phyloP scores from a whole-genome alignment of 2,113 vertebrate species.

The Anseranas semipalmata region DNA sequence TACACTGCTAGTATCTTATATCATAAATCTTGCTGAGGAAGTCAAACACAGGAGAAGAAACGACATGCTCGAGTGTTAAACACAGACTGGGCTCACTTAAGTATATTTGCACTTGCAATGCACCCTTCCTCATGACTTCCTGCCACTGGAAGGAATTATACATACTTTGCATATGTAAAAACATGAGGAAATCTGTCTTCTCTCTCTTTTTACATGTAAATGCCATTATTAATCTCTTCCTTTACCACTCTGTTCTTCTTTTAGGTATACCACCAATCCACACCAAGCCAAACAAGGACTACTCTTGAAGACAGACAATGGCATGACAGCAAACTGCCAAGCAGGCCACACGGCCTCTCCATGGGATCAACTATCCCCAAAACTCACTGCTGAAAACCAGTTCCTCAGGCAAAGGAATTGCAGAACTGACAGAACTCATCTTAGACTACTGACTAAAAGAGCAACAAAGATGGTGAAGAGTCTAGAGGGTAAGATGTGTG shows the following conservation, averaged over 20 bases:
- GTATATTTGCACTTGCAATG: neutral
- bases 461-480: neutral
- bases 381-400: neutral
- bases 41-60: neutral
- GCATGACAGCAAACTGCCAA: neutral
- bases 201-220: neutral
- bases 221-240: neutral
- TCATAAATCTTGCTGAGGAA: neutral
- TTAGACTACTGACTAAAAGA: neutral
- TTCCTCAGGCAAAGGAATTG: neutral
- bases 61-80: neutral
- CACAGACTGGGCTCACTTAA: neutral
- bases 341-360: rapidly evolving
- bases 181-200: neutral
- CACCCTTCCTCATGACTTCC: neutral
- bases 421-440: neutral
- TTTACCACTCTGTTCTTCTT: neutral
- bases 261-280: neutral
- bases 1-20: neutral
- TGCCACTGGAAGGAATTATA: neutral
- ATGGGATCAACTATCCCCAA: neutral
- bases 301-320: neutral
- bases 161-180: rapidly evolving
- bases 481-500: neutral
- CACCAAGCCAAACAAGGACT: neutral